Percentiles rank a stretch among this genome's conserved stretches.
phyloP scores from a whole-genome alignment of 2,888 invertebrate species.

The Ganaspis brasiliensis region DNA sequence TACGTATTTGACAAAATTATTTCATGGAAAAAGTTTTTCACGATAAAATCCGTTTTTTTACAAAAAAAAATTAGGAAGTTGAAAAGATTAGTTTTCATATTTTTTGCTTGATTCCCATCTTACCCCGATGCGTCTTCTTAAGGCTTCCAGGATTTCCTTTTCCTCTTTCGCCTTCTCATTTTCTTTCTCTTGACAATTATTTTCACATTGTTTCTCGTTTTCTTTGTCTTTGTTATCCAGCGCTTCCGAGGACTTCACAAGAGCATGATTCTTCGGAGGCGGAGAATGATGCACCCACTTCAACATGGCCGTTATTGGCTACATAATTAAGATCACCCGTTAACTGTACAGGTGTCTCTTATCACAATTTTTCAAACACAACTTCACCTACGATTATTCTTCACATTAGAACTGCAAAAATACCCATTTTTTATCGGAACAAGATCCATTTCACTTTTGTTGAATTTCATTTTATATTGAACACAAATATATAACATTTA shows the following conservation, averaged over 20 bases:
- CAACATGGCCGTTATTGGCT: slow-evolving; percentile 71
- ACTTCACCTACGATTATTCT: slow-evolving; percentile 6
- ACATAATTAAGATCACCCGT: slow-evolving; percentile 53
- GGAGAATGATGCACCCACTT: slow-evolving; percentile 78
- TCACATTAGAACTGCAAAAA: slow-evolving; percentile 15
- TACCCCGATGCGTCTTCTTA: slow-evolving; percentile 70
- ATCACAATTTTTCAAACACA: slow-evolving; percentile 4
- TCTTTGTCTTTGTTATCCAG: slow-evolving; percentile 27
- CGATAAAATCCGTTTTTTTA: too few species aligned
- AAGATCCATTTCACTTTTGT: too few species aligned
- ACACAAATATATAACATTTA: too few species aligned
- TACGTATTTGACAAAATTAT: too few species aligned
- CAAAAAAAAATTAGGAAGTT: too few species aligned
- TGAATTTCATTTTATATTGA: too few species aligned
- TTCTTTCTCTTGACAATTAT: slow-evolving; percentile 40
- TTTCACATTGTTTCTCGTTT: slow-evolving; percentile 44
- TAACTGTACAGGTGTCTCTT: slow-evolving; percentile 13
- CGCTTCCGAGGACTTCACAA: slow-evolving; percentile 53
- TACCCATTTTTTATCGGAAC: neutral
- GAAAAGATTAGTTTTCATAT: neutral
- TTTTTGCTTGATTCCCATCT: slow-evolving; percentile 51
- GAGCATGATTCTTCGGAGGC: slow-evolving; percentile 69
- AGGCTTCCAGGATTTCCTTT: slow-evolving; percentile 64
- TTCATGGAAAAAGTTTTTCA: too few species aligned
- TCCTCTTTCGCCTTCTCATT: slow-evolving; percentile 53